phyloP scores from a whole-genome alignment of 2,113 vertebrate genomes.

The Serilophus lunatus region DNA sequence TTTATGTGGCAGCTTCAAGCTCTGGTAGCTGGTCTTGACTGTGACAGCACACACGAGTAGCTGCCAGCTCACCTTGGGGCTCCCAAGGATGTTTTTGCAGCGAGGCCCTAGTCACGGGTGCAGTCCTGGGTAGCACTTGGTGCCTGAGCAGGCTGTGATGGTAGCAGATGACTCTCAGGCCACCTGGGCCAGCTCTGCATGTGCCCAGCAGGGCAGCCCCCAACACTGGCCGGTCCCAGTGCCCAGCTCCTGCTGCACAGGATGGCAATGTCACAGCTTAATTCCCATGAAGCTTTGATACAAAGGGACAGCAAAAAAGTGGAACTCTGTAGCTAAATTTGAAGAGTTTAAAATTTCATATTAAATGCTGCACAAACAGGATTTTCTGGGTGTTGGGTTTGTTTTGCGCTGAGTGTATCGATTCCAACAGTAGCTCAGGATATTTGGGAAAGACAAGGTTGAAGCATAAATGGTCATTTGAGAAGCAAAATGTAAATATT shows the following conservation, averaged over 20 bases:
- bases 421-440: background rate
- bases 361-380: background rate
- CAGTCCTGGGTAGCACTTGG: fast-evolving
- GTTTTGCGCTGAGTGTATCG: background rate
- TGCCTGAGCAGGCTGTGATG: background rate
- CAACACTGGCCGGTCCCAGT: fast-evolving
- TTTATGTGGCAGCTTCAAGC: background rate
- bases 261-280: fast-evolving
- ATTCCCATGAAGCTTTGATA: background rate
- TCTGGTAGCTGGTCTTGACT: fast-evolving
- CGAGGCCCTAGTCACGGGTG: fast-evolving
- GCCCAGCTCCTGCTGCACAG: background rate
- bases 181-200: fast-evolving
- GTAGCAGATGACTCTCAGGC: fast-evolving
- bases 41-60: fast-evolving
- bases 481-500: background rate
- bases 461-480: background rate
- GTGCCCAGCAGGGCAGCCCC: background rate
- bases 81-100: fast-evolving
- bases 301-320: fast-evolving
- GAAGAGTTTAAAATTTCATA: background rate
- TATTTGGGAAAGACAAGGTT: background rate
- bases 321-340: background rate
- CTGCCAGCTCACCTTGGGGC: background rate
- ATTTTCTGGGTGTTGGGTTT: background rate